Evolutionary conservation across 2,888 invertebrate species (phyloP).

Genomic region (Stegana nigrithorax): DNA sequence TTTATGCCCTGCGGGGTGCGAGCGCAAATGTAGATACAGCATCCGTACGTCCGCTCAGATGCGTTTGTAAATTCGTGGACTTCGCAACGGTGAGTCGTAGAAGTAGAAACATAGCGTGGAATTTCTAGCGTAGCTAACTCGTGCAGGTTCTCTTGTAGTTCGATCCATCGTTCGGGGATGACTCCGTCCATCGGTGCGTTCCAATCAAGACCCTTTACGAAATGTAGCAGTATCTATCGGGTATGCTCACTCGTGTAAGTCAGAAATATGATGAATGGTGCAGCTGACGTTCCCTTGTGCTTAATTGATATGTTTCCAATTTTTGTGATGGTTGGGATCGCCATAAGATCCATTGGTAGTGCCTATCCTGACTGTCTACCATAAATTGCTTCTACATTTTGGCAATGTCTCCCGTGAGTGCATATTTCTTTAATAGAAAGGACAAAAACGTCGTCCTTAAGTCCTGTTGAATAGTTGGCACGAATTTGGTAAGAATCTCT

Average conservation of each 20-base stretch:
- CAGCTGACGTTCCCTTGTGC: background rate
- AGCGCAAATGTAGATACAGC: too few species aligned
- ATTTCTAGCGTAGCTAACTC: too few species aligned
- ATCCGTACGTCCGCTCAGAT: too few species aligned
- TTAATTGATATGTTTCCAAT: background rate
- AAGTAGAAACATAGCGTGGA: too few species aligned
- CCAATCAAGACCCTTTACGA: too few species aligned
- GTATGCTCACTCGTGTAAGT: background rate
- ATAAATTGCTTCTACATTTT: background rate
- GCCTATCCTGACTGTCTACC: background rate
- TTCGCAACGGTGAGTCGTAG: too few species aligned
- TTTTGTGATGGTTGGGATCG: background rate
- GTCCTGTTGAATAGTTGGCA: slow-evolving; percentile 9
- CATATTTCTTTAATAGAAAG: background rate
- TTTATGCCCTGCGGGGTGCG: too few species aligned
- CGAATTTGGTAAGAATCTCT: background rate
- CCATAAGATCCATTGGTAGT: background rate
- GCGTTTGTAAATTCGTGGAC: too few species aligned
- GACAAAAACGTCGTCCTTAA: background rate
- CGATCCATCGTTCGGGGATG: too few species aligned
- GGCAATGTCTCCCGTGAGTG: background rate
- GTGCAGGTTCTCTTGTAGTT: too few species aligned
- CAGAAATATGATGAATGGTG: background rate
- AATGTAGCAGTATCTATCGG: background rate
- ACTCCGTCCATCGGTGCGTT: too few species aligned